Evolutionary conservation across 1,140 invertebrate genomes (phyloP).

Genomic region (Eriocheir sinensis): DNA sequence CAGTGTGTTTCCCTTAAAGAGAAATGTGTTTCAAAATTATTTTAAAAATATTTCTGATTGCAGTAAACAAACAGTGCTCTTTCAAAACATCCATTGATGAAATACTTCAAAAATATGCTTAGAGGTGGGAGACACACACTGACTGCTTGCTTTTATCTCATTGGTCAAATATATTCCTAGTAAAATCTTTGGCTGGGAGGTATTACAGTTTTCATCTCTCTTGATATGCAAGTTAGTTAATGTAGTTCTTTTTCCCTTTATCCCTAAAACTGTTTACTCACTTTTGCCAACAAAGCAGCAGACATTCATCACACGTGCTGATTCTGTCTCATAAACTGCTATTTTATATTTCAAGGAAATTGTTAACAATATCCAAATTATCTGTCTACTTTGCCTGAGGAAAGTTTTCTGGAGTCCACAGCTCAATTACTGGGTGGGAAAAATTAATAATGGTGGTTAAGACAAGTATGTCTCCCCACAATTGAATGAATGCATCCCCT

Average conservation of each 20-base stretch:
- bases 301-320: conserved; percentile 58
- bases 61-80: conserved; percentile 1
- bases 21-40: conserved; percentile 70
- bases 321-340: conserved; percentile 66
- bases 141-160: conserved; percentile 42
- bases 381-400: conserved; percentile 76
- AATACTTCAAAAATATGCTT: conserved; percentile 28
- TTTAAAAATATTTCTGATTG: not conserved
- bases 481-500: conserved; percentile 64
- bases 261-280: conserved; percentile 33
- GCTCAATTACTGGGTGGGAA: conserved; percentile 63
- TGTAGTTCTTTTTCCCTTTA: conserved; percentile 36
- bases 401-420: conserved; percentile 71
- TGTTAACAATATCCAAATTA: conserved; percentile 71
- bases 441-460: conserved; percentile 53
- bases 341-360: conserved; percentile 50
- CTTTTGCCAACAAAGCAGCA: conserved; percentile 62
- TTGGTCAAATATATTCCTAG: not conserved
- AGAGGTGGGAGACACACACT: conserved; percentile 19
- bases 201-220: conserved; percentile 54
- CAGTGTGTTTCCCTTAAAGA: conserved; percentile 66
- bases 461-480: conserved; percentile 46
- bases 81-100: conserved; percentile 42
- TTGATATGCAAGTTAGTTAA: conserved; percentile 72
- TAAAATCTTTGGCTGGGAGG: conserved; percentile 72